Base-by-base conservation (phyloP, 2,797 vertebrate genomes). In the Clarias platycephalus region DNA sequence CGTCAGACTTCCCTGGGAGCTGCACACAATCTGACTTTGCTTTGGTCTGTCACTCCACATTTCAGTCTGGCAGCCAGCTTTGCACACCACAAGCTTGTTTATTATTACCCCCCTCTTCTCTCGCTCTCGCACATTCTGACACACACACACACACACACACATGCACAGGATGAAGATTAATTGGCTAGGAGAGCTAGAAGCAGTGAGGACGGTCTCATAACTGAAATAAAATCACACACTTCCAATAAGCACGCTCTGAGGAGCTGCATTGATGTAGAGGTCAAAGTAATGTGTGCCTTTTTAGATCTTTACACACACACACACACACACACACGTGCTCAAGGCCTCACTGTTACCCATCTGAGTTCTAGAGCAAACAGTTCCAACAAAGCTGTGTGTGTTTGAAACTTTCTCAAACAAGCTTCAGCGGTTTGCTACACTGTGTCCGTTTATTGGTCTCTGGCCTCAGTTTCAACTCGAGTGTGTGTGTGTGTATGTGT, bases 211-310 rank as follows among this genome's bases (percentile, higher is more conserved):
- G 66, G 57, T 85, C 83, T 68, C 62, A 37, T 63, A 67, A 49
- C 60, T 74, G 53, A 86, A 89, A 85, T 88, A 85, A 89, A 89
- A 86, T 85, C 70, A 67, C 49, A 85, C 24, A 40, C 58, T 49
- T 81, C 55, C 66, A 55, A 24, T 76, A 68, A 44, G 44, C 53
- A 20, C 60, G 66, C 49, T 67, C 63, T n/a, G 31, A 60, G 64
- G 64, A 57, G 34, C 49, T 79, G 44, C 77, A 37, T 20, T 68
- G 81, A n/a, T 77, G 77, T 80, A 40, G 44, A 81, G 86, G 80
- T 88, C 84, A 86, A 57, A 58, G 67, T 84, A 70, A 68, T 81
- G 55, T 58, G 28, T 34, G 80, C 68, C 76, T 84, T 49, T 16
- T 77, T 22, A 34, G 74, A 60, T 28, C 55, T 6, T 28, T 34